Base-by-base conservation (phyloP, 2,888 invertebrate species). In the Hecatera dysodea region DNA sequence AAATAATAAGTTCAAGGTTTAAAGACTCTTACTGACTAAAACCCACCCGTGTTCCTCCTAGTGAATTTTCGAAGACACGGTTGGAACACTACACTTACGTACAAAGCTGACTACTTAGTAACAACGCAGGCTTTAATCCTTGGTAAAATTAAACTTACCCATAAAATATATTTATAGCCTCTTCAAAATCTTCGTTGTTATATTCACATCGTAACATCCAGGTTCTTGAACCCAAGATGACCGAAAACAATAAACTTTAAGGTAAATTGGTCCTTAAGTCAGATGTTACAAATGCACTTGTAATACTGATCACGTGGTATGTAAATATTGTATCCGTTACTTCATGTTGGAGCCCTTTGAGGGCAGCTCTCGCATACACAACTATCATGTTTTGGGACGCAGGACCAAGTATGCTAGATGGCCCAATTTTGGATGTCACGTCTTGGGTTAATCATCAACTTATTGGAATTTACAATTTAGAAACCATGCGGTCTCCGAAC, bases 251-350 rank as follows among this genome's bases (percentile, higher is more conserved):
- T 19, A 39, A 52, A 39, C 2, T 46, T 59, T 46, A 50, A 29
- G 24, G 12, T 60, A 46, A 53, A 50, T 44, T 55, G 36, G 9
- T 44, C 24, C 22, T 24, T n/a, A 74, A 5, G 19, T 60, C 52
- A 72, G 50, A 56, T 55, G 59, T 24, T 56, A 55, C 2, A 50
- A 66, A 36, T 29, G 15, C 42, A 33, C 19, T 72, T 48, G n/a
- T 22, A 33, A 84, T 70, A 69, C 75, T 50, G 48, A 69, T 67
- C 65, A 61, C 55, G 59, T 48, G 42, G 12, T 67, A 75, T 84
- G 84, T 75, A 67, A 84, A 84, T 84, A 46, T 55, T 72, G 67
- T 75, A 64, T 68, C 68, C 71, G 62, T 73, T 84, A 60, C 71
- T 66, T 81, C 74, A 84, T 53, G 48, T 52, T 52, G 60, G 59